Conservation (phyloP, 1,140 invertebrate species). For the Homalodisca vitripennis region DNA sequence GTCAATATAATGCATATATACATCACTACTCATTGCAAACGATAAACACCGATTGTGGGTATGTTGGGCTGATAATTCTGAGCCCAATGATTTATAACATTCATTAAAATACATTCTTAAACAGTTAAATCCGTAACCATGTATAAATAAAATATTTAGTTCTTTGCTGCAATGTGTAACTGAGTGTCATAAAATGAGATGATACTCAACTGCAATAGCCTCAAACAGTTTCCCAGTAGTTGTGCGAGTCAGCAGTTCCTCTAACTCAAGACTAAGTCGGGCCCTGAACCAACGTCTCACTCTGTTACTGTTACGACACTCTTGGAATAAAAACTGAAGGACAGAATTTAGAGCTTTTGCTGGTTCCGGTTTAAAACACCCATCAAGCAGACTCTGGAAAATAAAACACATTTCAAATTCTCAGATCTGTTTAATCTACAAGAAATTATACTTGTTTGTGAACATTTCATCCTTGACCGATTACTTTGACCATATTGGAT, state of each 20-base stretch:
- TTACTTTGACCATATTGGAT: too few species aligned
- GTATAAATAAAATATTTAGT: too few species aligned
- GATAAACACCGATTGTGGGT: too few species aligned
- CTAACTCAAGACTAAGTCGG: slow-evolving; percentile 79
- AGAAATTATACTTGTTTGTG: not conserved
- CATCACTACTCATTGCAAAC: too few species aligned
- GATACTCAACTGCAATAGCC: slow-evolving; percentile 62
- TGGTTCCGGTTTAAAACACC: slow-evolving; percentile 35
- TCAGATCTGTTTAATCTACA: not conserved
- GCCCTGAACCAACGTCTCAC: slow-evolving; percentile 78
- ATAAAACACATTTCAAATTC: slow-evolving; percentile 8
- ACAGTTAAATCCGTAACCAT: too few species aligned
- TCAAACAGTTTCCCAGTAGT: slow-evolving; percentile 86
- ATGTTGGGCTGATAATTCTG: too few species aligned
- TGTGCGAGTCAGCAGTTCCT: slow-evolving; percentile 77
- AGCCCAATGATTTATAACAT: too few species aligned
- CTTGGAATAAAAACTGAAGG: slow-evolving; percentile 86
- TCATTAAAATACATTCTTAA: too few species aligned
- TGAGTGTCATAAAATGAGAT: too few species aligned
- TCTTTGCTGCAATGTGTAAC: too few species aligned
- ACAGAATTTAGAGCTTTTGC: slow-evolving; percentile 72
- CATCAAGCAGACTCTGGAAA: slow-evolving; percentile 29
- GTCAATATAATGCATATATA: too few species aligned
- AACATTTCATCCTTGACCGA: not conserved
- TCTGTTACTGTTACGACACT: slow-evolving; percentile 75